phyloP scores from a whole-genome alignment of 2,888 invertebrate genomes.

The Palloptera scutellata region DNA sequence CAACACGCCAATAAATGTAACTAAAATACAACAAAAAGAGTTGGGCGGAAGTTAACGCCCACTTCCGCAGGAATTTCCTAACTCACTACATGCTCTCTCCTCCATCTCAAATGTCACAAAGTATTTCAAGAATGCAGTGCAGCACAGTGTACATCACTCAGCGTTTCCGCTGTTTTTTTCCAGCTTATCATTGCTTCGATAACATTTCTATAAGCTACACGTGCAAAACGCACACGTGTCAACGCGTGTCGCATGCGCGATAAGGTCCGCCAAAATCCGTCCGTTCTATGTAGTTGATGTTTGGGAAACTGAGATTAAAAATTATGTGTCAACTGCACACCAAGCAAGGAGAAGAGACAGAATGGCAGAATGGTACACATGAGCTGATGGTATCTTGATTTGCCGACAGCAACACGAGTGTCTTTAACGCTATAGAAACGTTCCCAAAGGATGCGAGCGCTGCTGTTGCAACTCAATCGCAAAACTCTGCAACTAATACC shows the following conservation, averaged over 20 bases:
- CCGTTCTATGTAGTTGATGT: conserved; percentile 9
- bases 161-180: conserved; percentile 17
- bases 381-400: neutral
- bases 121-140: conserved; percentile 17
- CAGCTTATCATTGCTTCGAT: conserved; percentile 16
- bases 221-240: conserved; percentile 44
- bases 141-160: conserved; percentile 9
- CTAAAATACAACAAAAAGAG: conserved; percentile 41
- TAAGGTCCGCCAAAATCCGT: conserved; percentile 19
- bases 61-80: conserved; percentile 38
- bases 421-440: too few relatives aligned
- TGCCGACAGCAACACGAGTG: too few relatives aligned
- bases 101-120: conserved; percentile 6
- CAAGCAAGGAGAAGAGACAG: neutral
- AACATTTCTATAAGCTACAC: neutral
- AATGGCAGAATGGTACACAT: neutral
- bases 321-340: neutral
- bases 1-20: conserved; percentile 26
- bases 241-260: conserved; percentile 47
- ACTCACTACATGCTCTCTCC: conserved; percentile 7
- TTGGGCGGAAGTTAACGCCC: conserved; percentile 45
- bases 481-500: too few relatives aligned
- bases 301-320: conserved; percentile 4
- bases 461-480: too few relatives aligned
- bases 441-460: too few relatives aligned